These are phyloP conservation scores for Apoda limacodes DNA, from an alignment of 2,888 invertebrate species.

Conservation along the genomic window DNA sequence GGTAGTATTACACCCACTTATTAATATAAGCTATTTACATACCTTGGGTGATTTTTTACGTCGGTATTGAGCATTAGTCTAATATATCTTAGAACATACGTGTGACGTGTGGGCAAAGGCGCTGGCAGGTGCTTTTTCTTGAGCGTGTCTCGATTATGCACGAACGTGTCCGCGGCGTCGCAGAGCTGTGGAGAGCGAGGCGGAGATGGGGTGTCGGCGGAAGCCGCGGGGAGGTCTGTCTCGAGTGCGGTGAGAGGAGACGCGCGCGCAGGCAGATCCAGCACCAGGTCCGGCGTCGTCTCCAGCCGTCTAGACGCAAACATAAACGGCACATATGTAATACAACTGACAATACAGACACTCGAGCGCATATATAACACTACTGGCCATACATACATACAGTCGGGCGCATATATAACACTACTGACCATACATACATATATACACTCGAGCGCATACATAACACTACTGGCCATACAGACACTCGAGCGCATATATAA, in stretches of 20 bases:
- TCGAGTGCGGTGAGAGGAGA: slow-evolving; percentile 27
- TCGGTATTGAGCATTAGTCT: too few species aligned
- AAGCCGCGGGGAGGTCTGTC: slow-evolving; percentile 32
- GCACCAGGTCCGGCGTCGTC: slow-evolving; percentile 82
- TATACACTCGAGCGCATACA: too few species aligned
- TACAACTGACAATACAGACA: not conserved
- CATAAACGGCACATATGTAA: slow-evolving; percentile 1
- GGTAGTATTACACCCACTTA: too few species aligned
- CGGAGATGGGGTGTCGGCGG: slow-evolving; percentile 25
- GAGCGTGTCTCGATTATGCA: slow-evolving; percentile 50
- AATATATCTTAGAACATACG: too few species aligned
- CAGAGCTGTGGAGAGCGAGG: slow-evolving; percentile 19
- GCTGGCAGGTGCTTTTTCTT: slow-evolving; percentile 30
- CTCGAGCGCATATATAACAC: too few species aligned
- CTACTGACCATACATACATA: too few species aligned
- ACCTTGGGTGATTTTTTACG: too few species aligned
- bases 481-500: too few species aligned
- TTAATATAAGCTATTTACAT: too few species aligned
- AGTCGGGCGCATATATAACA: too few species aligned
- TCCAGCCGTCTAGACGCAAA: slow-evolving; percentile 47
- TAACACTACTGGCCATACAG: too few species aligned
- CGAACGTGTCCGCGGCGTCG: slow-evolving; percentile 47
- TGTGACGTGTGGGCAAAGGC: slow-evolving; percentile 1
- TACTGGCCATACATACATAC: too few species aligned
- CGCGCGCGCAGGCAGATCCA: slow-evolving; percentile 79